Conservation (phyloP, 2,113 vertebrate genomes). For the Alligator sinensis region DNA sequence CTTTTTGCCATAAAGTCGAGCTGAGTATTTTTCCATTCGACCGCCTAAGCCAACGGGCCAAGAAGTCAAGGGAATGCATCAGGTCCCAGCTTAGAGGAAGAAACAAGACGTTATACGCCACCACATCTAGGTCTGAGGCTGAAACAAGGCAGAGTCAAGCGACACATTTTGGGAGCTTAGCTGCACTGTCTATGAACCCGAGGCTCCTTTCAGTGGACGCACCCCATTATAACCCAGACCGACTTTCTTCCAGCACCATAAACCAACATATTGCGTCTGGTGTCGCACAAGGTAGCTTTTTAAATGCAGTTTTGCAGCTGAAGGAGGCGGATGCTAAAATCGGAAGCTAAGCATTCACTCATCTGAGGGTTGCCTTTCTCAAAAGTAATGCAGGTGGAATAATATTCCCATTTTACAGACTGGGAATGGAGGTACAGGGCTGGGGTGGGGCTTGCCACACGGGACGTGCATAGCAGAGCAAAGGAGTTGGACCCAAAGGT, state of each 20-base stretch:
- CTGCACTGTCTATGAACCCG: neutral
- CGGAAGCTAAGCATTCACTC: neutral
- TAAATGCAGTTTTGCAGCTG: neutral
- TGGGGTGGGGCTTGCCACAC: neutral
- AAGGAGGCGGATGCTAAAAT: neutral
- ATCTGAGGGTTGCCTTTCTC: neutral
- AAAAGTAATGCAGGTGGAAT: neutral
- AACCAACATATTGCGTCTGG: neutral
- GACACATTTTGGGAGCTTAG: constrained; percentile 26
- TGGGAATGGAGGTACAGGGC: neutral
- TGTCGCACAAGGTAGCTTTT: neutral
- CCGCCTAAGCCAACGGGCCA: constrained; percentile 38
- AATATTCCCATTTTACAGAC: neutral
- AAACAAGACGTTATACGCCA: constrained; percentile 1
- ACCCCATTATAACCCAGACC: neutral
- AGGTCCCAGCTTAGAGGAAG: neutral
- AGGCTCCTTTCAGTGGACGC: constrained; percentile 11
- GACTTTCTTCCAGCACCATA: neutral
- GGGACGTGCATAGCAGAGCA: neutral
- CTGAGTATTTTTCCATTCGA: constrained; percentile 77
- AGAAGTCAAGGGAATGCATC: constrained; percentile 28
- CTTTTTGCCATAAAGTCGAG: constrained; percentile 29
- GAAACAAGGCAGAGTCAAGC: constrained; percentile 13
- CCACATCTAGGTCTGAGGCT: constrained; percentile 3
- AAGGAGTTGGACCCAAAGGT: neutral